Evolutionary conservation across 2,797 vertebrate genomes (phyloP), one percentile per base, ranked within the genome.

Genomic region (Bovichtus diacanthus): DNA sequence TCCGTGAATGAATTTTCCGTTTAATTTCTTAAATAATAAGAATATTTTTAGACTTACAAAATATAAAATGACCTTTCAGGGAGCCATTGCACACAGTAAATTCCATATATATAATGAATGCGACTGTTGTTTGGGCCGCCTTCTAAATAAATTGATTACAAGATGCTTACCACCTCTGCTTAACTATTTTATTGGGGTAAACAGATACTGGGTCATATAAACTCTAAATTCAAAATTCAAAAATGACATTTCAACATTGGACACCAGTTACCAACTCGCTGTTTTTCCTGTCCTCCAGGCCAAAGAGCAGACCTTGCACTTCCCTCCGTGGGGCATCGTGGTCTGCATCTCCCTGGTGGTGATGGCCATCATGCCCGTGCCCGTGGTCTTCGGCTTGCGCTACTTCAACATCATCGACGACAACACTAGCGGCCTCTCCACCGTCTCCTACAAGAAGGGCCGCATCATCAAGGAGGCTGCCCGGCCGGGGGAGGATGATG

Each of bases 371-470:
- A 84, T 98, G 70, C 98, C 98, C 0, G 95, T 99, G 58, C 98
- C 98, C 0, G 77, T 97, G 11, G 95, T 99, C 72, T 97, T 97
- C 21, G 1, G 93, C 27, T 90, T 98, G 74, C 97, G 96, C 79
- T 95, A 83, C 84, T 98, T 95, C 88, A 97, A 97, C 90, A 91
- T 99, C 51, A 95, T 98, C 11, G 95, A 97, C 1, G 96, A 97
- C 2, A 93, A 77, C 79, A 84, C 92, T 18, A 90, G 94, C 6
- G 95, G 95, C 56, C 83, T 96, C 80, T 96, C 97, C 27, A 88
- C 96, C 15, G 96, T 98, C 56, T 96, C 97, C 60, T 99, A 99
- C 90, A 97, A 97, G 88, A 98, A 97, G 94, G 98, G 96, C 5
- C 94, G 96, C 44, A 97, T 97, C 86, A 96, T 99, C 88, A 97